Evolutionary conservation across 2,888 invertebrate species (phyloP).

Genomic region (Yponomeuta evonymella): DNA sequence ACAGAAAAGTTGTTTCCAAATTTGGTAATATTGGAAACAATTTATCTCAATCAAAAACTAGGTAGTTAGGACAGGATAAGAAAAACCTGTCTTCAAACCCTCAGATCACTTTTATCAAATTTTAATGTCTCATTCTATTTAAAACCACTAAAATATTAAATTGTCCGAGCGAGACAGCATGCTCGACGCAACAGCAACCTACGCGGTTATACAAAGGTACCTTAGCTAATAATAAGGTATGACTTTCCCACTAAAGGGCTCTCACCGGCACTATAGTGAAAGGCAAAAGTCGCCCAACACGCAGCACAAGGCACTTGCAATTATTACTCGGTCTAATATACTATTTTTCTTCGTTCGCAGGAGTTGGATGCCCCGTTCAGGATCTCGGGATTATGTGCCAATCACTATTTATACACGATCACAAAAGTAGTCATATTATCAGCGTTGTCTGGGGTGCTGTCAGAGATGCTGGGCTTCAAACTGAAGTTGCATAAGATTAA

Average conservation of each 20-base stretch:
- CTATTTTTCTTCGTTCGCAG: conserved; percentile 60
- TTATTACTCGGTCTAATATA: neutral
- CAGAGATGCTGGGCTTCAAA: conserved; percentile 97
- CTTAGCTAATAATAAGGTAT: too few species aligned
- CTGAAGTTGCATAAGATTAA: conserved; percentile 97
- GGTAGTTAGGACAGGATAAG: too few species aligned
- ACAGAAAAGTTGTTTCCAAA: too few species aligned
- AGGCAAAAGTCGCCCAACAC: neutral
- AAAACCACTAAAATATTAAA: too few species aligned
- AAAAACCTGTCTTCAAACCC: too few species aligned
- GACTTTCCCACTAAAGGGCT: neutral
- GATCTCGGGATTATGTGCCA: conserved; percentile 96
- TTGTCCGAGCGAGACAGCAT: too few species aligned
- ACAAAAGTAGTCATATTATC: conserved; percentile 96
- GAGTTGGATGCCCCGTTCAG: conserved; percentile 98
- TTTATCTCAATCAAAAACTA: too few species aligned
- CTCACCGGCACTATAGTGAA: neutral
- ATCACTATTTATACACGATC: conserved; percentile 96
- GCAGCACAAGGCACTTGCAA: neutral
- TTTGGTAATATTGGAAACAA: too few species aligned
- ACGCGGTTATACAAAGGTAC: too few species aligned
- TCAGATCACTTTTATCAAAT: too few species aligned
- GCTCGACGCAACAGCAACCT: too few species aligned
- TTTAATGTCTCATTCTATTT: too few species aligned
- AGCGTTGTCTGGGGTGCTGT: conserved; percentile 96